Evolutionary conservation across 2,113 vertebrate species (phyloP), one percentile per base, ranked within the genome.

Genomic region (Polyodon spathula): DNA sequence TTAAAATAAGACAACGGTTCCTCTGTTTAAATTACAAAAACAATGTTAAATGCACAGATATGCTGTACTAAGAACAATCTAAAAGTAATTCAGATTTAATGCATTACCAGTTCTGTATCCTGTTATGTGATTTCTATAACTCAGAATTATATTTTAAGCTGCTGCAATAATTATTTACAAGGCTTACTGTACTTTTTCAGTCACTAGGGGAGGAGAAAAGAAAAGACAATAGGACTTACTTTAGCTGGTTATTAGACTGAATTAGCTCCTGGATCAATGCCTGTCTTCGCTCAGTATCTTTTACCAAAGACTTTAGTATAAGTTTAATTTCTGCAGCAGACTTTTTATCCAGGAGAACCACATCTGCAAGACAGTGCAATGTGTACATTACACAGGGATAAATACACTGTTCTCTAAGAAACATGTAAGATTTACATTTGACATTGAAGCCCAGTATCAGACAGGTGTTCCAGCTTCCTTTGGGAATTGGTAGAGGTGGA

Each of bases 181-280:
- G 27, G 27, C 27, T 27, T 14, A 4, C 44, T 46, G 8, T 10
- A 10, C 44, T 46, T 10, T 46, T 14, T 46, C 44, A 46, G 44
- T 3, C 17, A 37, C 6, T 37, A 2, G 53, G 2, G 11, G 17
- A 4, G 16, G 27, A 37, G 5, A 12, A 14, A 4, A 37, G 27
- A 46, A 11, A n/a, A 50, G 7, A 50, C 9, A 39, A 6, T 0
- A 10, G 17, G 0, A 54, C 75, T 87, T 77, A 95, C 93, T 90
- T 91, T 41, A 95, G 85, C 16, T 72, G 78, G 38, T 61, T 87
- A 78, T 95, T 95, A 12, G 78, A 72, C 68, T 89, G 79, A 70
- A 93, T 80, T 38, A 96, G 86, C 58, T 91, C 90, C 68, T 83
- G 87, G 63, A 92, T 88, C 41, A 95, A 66, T 4, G 72, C 81